A percentile compares a stretch with the other conserved stretches of the same genome.
Evolutionary conservation across 2,113 vertebrate genomes (phyloP).

Genomic region (Coryphaenoides rupestris): DNA sequence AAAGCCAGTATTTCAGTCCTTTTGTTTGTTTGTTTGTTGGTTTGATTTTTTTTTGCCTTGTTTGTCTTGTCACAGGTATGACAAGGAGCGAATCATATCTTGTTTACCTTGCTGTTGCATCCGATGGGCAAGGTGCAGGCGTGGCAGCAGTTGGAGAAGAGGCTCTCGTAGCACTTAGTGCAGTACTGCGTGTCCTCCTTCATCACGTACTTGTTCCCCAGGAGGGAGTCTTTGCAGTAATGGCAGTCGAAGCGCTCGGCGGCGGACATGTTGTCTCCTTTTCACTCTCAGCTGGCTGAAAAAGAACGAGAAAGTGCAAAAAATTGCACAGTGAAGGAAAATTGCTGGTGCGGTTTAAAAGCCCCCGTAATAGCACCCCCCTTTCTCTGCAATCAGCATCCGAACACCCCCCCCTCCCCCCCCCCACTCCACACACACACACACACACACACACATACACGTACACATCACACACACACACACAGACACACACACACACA

Average conservation of each 20-base stretch:
- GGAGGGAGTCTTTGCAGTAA: constrained; percentile 86
- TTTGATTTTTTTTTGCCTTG: too few species aligned
- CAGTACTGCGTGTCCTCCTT: constrained; percentile 88
- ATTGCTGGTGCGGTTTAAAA: constrained; percentile 11
- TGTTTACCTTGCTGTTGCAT: constrained; percentile 85
- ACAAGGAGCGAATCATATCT: too few species aligned
- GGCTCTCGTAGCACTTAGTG: constrained; percentile 83
- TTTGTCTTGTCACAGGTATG: too few species aligned
- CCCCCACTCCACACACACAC: constrained; percentile 7
- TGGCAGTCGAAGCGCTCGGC: constrained; percentile 79
- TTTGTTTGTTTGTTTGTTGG: too few species aligned
- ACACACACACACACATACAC: neutral
- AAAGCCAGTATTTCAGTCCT: too few species aligned
- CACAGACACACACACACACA: too few species aligned
- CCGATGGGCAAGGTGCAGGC: constrained; percentile 83
- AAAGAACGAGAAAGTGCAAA: too few species aligned
- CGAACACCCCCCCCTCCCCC: constrained; percentile 10
- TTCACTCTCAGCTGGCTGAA: constrained; percentile 39
- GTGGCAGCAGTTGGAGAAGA: constrained; percentile 88
- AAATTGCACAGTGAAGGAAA: constrained; percentile 10
- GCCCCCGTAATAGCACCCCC: constrained; percentile 16
- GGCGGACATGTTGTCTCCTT: constrained; percentile 71
- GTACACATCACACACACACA: constrained; percentile 15
- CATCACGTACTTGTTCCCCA: constrained; percentile 86
- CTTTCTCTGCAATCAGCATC: constrained; percentile 4